Base-by-base conservation (phyloP, 2,888 invertebrate genomes). In the Chymomyza caudatula region DNA sequence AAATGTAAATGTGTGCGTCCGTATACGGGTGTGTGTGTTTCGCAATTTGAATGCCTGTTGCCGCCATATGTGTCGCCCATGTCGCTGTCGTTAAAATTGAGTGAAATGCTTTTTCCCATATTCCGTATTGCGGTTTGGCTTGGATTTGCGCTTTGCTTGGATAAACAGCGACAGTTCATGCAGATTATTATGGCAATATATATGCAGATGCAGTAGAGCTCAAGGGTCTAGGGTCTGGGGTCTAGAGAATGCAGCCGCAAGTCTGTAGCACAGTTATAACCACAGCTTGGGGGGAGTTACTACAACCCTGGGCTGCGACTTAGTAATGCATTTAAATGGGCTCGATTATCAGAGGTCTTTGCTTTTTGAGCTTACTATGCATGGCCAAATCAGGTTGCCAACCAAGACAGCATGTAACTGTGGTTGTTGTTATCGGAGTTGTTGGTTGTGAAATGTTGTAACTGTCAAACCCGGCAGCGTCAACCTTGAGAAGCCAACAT, bases 301-400 rank as follows among this genome's bases (percentile, higher is more conserved):
- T 17, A 19, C 47, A 6, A 13, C 17, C 1, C 19, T 47, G 37
- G 5, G 11, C 4, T 47, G 61, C 22, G 72, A 56, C 72, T 72
- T 67, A 37, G 4, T 37, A 79, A 80, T 80, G 79, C 79, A 80
- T 80, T 80, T 80, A 80, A 80, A 80, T 79, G 76, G 79, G 71
- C 73, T 73, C 71, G 76, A 79, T 81, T 81, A 81, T 68, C 65
- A 49, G 29, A 37, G 4, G 4, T 37, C 15, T 2, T 8, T 47
- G 13, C 4, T 15, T n/a, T 43, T 43, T 43, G 11, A 37, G 37
- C 15, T 43, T 13, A 43, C 1, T 43, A 43, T 43, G 4, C 11
- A 47, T 47, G 19, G 47, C 47, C 29, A 37, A 37, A 37, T 37
- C 29, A 37, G 29, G 29, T 37, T 37, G 29, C 11, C 29, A 37